Evolutionary conservation across 2,113 vertebrate species (phyloP), one percentile per base, ranked within the genome.

Genomic region (Sinocyclocheilus anophthalmus): DNA sequence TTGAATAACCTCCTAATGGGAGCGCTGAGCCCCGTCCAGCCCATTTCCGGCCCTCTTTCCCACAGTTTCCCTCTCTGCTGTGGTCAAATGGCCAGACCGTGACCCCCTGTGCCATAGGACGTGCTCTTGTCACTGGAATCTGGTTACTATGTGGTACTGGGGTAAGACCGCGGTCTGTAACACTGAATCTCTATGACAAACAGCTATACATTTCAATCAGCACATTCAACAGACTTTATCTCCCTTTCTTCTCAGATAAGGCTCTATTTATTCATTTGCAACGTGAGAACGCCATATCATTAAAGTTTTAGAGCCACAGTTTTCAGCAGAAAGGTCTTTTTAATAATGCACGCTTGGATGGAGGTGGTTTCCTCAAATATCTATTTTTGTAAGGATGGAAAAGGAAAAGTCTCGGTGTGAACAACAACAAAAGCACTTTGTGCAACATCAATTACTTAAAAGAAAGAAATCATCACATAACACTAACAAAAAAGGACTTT

Each of bases 301-400:
- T 88, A 87, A 92, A 90, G 86, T 91, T 91, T 91, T 70, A 90
- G 90, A 85, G 73, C 42, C 85, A 82, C 72, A 67, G 53, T 89
- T 90, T 90, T 91, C 84, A 84, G 80, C 20, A 84, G 83, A 84
- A 85, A 84, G 81, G 69, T 30, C 72, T 86, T 85, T 85, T 90
- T 67, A 89, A 91, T 79, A 81, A 90, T 92, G 83, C 85, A 88
- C 22, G 69, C n/a, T 39, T 85, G 45, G 88, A 81, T 85, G 67
- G 22, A 57, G 86, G 76, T 81, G 70, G 82, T 85, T 84, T 70
- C 26, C 85, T 67, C 81, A 83, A 86, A 77, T 81, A 57, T 79
- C 55, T 67, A 26, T 83, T 79, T 69, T 81, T 77, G 70, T 84
- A 53, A 11, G 59, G 50, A 5, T 33, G 55, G 55, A 42, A 69